Percentiles rank a stretch among this genome's conserved stretches.
These are phyloP conservation scores for Thalpophila matura DNA, from an alignment of 2,888 invertebrate species.

Conservation along the genomic window DNA sequence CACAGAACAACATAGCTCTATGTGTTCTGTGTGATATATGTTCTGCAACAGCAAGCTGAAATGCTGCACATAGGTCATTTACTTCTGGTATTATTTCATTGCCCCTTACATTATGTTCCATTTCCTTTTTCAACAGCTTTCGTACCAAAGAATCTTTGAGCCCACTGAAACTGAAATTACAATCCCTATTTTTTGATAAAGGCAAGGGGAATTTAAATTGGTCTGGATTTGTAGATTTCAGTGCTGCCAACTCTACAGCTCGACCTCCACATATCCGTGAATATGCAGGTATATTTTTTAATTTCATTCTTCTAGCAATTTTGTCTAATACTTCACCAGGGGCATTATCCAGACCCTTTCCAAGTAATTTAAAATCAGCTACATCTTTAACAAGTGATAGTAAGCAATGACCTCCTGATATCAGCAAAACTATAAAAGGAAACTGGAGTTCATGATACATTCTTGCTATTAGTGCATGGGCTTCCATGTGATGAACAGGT, in stretches of 20 bases:
- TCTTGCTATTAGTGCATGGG: conserved; percentile 97
- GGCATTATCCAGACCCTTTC: conserved; percentile 95
- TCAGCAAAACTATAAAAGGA: conserved; percentile 97
- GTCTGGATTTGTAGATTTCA: conserved; percentile 91
- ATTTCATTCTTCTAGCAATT: conserved; percentile 95
- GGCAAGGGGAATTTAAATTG: conserved; percentile 93
- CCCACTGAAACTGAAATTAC: conserved; percentile 98
- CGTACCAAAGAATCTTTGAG: conserved; percentile 92
- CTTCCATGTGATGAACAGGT: conserved; percentile 99
- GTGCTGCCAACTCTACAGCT: conserved; percentile 96
- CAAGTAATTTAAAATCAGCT: conserved; percentile 95
- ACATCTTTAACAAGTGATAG: conserved; percentile 94
- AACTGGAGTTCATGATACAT: conserved; percentile 93
- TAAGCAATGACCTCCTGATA: conserved; percentile 98
- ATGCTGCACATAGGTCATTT: conserved; percentile 96
- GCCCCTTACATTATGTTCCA: conserved; percentile 89
- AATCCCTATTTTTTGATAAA: conserved; percentile 92
- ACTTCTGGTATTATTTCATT: conserved; percentile 94
- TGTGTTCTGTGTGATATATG: conserved; percentile 96
- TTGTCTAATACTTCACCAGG: conserved; percentile 99
- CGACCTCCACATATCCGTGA: conserved; percentile 95
- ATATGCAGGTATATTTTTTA: conserved; percentile 94
- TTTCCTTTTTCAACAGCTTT: conserved; percentile 91
- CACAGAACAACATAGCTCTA: conserved; percentile 95
- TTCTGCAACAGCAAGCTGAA: conserved; percentile 93